Conservation (phyloP, 2,888 invertebrate species). For the Strigamia transsilvanica region DNA sequence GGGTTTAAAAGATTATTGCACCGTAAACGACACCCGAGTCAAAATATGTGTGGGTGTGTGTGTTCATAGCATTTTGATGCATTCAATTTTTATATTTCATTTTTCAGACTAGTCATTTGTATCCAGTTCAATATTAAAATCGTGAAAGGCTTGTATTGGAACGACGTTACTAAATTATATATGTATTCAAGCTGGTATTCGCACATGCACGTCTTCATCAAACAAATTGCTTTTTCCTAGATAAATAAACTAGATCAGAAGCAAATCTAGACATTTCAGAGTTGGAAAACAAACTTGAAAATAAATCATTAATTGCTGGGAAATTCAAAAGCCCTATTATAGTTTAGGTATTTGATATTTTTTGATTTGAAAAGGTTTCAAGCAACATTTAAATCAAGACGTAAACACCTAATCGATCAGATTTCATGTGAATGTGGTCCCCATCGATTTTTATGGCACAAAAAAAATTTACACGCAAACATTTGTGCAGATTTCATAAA, state of each 20-base stretch:
- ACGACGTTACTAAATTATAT: not conserved
- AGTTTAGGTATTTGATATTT: too few relatives aligned
- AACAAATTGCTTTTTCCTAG: not conserved
- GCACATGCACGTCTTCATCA: not conserved
- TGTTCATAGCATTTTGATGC: not conserved
- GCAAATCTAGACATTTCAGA: not conserved
- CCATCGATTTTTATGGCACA: too few relatives aligned
- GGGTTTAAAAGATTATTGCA: slow-evolving; percentile 15
- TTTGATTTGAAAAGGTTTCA: too few relatives aligned
- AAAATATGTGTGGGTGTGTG: too few relatives aligned
- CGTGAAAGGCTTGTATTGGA: not conserved
- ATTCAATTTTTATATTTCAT: slow-evolving; percentile 2
- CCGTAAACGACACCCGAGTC: not conserved
- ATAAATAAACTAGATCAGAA: not conserved
- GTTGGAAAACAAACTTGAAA: not conserved
- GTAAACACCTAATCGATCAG: too few relatives aligned
- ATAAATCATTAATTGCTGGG: not conserved
- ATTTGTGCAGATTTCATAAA: too few relatives aligned
- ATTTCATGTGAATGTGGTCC: too few relatives aligned
- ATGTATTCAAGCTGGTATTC: not conserved
- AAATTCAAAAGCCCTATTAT: too few relatives aligned
- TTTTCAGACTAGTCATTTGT: not conserved
- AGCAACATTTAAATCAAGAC: too few relatives aligned
- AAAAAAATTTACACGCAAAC: too few relatives aligned
- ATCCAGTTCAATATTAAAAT: not conserved